Base-by-base conservation (phyloP, 2,888 invertebrate species). In the Erpobdella octoculata region DNA sequence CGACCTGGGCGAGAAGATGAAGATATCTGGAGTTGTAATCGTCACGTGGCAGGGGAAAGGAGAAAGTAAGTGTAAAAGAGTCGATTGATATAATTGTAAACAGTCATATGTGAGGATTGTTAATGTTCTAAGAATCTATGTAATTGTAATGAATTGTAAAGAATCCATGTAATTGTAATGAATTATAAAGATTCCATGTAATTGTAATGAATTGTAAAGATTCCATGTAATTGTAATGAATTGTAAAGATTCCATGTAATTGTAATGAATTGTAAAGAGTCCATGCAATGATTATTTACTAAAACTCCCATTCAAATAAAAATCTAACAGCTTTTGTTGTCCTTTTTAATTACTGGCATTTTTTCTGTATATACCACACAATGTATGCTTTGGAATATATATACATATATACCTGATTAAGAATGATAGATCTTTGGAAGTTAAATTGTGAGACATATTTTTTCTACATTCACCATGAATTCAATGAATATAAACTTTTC, bases 1-100 rank as follows among this genome's bases (percentile, higher is more conserved):
- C 9, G 86, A 86, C 76, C 79, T 86, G 48, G 85, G 85, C 9
- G 78, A 78, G 67, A 81, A 80, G 74, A 78, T 77, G 70, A 78
- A 80, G 21, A 81, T 86, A 31, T 79, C 82, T 12, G 86, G 86
- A 1, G 81, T 85, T 21, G 80, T 85, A 46, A 81, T 86, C 64
- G 80, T 84, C 75, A 86, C 85, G 4, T 86, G 85, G 86, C 76
- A 76, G 59, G 76, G 76, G 31, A 53, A 75, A 59, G 76, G 75
- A 12, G 75, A 76, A 73, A 73, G 76, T 76, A 46, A 31, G 71
- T n/a, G 18, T 28, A 21, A 3, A 8, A 15, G 53, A 1, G 37
- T 9, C 28, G 6, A 12, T 59, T 69, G 8, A 25, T 46, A 28
- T n/a, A 18, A 41, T 46, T 46, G 25, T 66, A 21, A 28, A 31